phyloP scores from a whole-genome alignment of 2,888 invertebrate genomes.

The Rhagium mordax region DNA sequence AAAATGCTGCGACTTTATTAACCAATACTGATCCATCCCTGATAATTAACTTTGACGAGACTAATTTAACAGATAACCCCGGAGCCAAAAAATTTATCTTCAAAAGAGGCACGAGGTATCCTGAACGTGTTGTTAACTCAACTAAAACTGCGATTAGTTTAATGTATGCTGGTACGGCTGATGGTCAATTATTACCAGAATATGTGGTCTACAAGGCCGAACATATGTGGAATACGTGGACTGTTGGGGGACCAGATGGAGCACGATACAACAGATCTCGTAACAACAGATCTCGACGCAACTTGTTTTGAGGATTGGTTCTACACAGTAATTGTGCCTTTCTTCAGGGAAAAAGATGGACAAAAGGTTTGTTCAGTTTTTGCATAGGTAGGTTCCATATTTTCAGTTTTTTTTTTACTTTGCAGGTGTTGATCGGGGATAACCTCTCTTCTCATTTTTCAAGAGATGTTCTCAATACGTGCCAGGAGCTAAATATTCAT shows the following conservation, averaged over 20 bases:
- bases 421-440: too few species aligned
- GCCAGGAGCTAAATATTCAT: too few species aligned
- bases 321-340: slow-evolving; percentile 40
- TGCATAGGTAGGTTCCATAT: too few species aligned
- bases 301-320: slow-evolving; percentile 63
- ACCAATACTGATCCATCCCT: slow-evolving; percentile 28
- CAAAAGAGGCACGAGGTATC: slow-evolving; percentile 32
- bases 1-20: slow-evolving; percentile 10
- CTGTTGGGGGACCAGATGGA: slow-evolving; percentile 62
- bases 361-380: too few species aligned
- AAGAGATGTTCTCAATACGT: too few species aligned
- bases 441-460: too few species aligned
- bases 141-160: slow-evolving; percentile 36
- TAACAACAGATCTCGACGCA: slow-evolving; percentile 66
- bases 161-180: slow-evolving; percentile 57
- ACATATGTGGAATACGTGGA: slow-evolving; percentile 66
- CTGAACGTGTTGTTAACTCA: slow-evolving; percentile 36
- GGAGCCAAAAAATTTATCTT: slow-evolving; percentile 38
- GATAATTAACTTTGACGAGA: slow-evolving; percentile 23
- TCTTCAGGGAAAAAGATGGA: slow-evolving; percentile 26
- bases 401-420: too few species aligned
- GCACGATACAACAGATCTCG: slow-evolving; percentile 62
- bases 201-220: slow-evolving; percentile 68
- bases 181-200: slow-evolving; percentile 62
- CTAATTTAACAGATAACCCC: slow-evolving; percentile 15